A percentile compares a stretch with the other conserved stretches of the same genome.
Evolutionary conservation across 2,888 invertebrate genomes (phyloP).

Genomic region (Margaritifera margaritifera): DNA sequence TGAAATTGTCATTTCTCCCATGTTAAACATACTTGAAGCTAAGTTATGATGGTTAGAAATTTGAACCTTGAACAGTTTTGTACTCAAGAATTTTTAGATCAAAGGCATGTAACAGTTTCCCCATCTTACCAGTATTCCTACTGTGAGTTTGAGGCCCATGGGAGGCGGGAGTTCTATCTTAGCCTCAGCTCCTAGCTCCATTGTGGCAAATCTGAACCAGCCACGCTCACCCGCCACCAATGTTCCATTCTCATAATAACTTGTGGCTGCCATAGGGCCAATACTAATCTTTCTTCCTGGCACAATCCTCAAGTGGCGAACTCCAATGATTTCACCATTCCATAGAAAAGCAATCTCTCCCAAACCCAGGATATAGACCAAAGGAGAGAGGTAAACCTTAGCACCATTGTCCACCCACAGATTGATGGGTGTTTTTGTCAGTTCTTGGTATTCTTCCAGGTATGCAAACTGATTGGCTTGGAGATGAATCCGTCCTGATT

Average conservation of each 20-base stretch:
- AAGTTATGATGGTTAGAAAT: too few relatives aligned
- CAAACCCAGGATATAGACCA: constrained; percentile 54
- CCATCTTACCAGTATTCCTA: constrained; percentile 53
- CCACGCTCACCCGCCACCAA: constrained; percentile 44
- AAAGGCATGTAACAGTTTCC: too few relatives aligned
- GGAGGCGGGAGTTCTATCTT: constrained; percentile 49
- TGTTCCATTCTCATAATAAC: constrained; percentile 33
- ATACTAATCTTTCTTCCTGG: constrained; percentile 50
- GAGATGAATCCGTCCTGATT: constrained; percentile 47
- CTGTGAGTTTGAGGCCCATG: constrained; percentile 50
- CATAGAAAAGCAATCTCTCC: constrained; percentile 59
- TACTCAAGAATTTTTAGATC: too few relatives aligned
- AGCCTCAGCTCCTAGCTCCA: constrained; percentile 53
- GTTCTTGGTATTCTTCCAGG: constrained; percentile 40
- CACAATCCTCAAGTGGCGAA: constrained; percentile 53
- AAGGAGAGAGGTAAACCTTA: constrained; percentile 43
- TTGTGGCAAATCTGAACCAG: constrained; percentile 47
- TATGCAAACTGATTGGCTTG: constrained; percentile 37
- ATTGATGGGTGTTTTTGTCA: constrained; percentile 50
- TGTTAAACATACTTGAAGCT: too few relatives aligned
- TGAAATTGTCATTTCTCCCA: too few relatives aligned
- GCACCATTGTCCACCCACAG: constrained; percentile 55
- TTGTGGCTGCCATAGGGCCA: constrained; percentile 50
- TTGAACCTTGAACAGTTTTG: too few relatives aligned
- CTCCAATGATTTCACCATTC: constrained; percentile 58